Base-by-base conservation (phyloP, 64 coral and sea anemone genomes). In the Montipora efflorescens region DNA sequence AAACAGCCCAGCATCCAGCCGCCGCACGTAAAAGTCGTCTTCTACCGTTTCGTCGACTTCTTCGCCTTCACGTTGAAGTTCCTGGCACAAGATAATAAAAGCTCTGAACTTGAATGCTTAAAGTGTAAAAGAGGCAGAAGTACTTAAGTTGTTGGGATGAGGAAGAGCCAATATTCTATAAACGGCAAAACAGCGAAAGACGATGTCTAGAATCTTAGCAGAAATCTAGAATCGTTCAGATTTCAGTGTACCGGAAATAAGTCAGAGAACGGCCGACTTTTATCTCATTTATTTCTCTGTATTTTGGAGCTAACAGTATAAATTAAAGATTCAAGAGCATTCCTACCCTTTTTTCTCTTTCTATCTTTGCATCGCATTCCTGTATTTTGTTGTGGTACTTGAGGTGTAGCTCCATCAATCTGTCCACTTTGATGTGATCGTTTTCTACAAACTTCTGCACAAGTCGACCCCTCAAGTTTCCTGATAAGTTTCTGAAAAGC, bases 371-470 rank as follows among this genome's bases (percentile, higher is more conserved):
- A 59, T 99, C 97, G 62, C 94, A 95, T 9, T 99, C 95, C 55
- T 99, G 97, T 74, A 99, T 93, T 89, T 92, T 94, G 58, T 59
- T 77, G 47, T 94, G 85, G 79, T 99, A 99, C 61, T 99, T 99
- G 74, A 96, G 92, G 75, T 99, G 97, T 11, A 99, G 77, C 59
- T 99, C 97, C 89, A 99, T 99, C 15, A 99, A 93, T 76, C 97
- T 57, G 75, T 99, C 97, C 14, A 96, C 86, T 67, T 99, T 99
- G 19, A 99, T 94, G 47, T 99, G 97, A 80, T 99, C 97, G 45
- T 93, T 90, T 75, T 99, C 97, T 10, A 99, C 95, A 94, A 99
- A 99, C 80, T 99, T 99, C 66, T 99, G 97, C n/a, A 99, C 97
- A 67, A 99, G 79, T 87, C 97, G 88, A n/a, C 58, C 90, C 66